A percentile compares a stretch with the other conserved stretches of the same genome.
Conservation (phyloP, 2,888 invertebrate species). For the Caenorhabditis sp. region DNA sequence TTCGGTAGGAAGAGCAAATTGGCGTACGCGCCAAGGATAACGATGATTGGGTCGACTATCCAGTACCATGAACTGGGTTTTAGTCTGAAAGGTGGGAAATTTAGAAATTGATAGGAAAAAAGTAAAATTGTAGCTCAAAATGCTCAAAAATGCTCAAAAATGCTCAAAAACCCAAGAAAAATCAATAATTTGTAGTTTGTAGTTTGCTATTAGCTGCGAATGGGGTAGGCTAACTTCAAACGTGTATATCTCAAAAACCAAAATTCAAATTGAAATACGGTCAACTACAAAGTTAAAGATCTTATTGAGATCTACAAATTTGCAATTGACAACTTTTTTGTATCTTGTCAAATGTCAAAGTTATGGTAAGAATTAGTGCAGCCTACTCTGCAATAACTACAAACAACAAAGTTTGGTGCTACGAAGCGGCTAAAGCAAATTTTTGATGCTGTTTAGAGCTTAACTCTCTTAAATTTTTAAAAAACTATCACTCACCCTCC, state of each 20-base stretch:
- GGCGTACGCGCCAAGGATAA: slow-evolving; percentile 31
- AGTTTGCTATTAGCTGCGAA: too few relatives aligned
- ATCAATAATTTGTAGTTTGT: too few relatives aligned
- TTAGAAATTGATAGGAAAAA: too few relatives aligned
- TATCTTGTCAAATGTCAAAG: background rate
- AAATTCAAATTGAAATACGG: background rate
- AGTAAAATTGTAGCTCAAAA: too few relatives aligned
- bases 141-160: too few relatives aligned
- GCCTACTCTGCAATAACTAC: background rate
- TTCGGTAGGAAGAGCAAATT: slow-evolving; percentile 32
- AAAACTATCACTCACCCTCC: slow-evolving; percentile 26
- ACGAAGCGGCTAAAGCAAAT: too few relatives aligned
- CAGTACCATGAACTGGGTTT: slow-evolving; percentile 35
- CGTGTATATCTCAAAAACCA: background rate
- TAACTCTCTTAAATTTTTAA: background rate
- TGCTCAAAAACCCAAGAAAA: too few relatives aligned
- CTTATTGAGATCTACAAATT: background rate
- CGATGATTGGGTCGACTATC: slow-evolving; percentile 17
- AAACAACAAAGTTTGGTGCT: background rate
- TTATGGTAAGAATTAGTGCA: too few relatives aligned
- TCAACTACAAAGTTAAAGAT: background rate
- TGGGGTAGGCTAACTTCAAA: background rate
- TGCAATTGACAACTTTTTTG: background rate
- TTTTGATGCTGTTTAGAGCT: background rate
- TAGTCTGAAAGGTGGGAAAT: background rate